Conservation (phyloP, 1,140 invertebrate genomes). For the Sitodiplosis mosellana region DNA sequence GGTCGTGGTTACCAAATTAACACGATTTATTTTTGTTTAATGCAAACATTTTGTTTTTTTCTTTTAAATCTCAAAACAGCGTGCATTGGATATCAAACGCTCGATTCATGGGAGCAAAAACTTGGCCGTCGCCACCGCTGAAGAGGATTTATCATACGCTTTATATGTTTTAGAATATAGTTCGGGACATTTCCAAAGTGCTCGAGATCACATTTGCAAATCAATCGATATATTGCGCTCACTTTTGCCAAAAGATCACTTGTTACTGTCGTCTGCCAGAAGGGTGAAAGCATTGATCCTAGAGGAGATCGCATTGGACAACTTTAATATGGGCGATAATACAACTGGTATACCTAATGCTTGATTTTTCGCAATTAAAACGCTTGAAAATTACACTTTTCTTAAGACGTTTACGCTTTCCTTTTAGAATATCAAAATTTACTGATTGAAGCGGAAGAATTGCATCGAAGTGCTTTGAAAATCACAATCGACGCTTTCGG, state of each 20-base stretch:
- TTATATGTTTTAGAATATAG: constrained; percentile 83
- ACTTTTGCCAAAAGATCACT: constrained; percentile 59
- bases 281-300: constrained; percentile 79
- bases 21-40: not conserved
- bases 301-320: constrained; percentile 83
- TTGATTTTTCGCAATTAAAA: no score
- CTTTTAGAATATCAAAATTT: constrained; percentile 27
- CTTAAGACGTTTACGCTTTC: not conserved
- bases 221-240: constrained; percentile 66
- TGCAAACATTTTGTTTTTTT: not conserved
- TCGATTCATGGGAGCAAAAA: constrained; percentile 66
- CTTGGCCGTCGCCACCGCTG: constrained; percentile 66
- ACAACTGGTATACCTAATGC: constrained; percentile 1
- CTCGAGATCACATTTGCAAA: constrained; percentile 58
- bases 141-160: constrained; percentile 82
- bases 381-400: no score
- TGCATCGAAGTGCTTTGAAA: constrained; percentile 62
- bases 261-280: constrained; percentile 72
- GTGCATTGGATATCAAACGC: constrained; percentile 53
- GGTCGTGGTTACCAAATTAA: not conserved
- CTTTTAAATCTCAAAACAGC: constrained; percentile 28
- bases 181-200: constrained; percentile 62
- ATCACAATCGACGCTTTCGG: constrained; percentile 66
- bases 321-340: constrained; percentile 17
- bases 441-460: constrained; percentile 52